Conservation (phyloP, 2,888 invertebrate species). For the Dicranocentrus wangi region DNA sequence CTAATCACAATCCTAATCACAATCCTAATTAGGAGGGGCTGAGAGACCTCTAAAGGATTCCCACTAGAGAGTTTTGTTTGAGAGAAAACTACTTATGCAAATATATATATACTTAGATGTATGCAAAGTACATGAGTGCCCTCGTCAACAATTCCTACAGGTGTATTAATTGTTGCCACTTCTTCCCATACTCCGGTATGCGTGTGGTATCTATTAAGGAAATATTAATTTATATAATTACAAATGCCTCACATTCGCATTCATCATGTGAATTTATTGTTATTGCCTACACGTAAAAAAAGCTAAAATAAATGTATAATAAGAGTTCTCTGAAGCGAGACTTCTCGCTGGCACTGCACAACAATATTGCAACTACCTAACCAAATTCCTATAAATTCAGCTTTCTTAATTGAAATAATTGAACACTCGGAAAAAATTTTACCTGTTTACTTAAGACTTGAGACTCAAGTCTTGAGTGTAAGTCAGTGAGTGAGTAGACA, state of each 20-base stretch:
- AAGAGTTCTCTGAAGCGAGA: conserved; percentile 53
- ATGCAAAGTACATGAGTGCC: background rate
- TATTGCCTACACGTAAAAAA: conserved; percentile 49
- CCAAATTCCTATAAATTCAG: no score
- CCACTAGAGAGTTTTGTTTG: no score
- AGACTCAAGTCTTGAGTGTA: no score
- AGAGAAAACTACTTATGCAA: no score
- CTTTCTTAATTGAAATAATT: no score
- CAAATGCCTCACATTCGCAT: conserved; percentile 61
- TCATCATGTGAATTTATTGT: conserved; percentile 62
- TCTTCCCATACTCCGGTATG: conserved; percentile 1
- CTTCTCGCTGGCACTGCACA: background rate
- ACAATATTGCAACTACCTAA: background rate
- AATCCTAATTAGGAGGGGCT: no score
- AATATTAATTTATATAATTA: conserved; percentile 65
- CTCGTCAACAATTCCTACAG: background rate
- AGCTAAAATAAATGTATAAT: no score
- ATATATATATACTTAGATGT: no score
- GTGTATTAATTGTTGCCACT: background rate
- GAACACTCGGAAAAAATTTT: no score
- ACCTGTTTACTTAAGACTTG: conserved; percentile 14
- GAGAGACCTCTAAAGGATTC: no score
- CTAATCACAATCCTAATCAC: no score
- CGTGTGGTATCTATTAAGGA: conserved; percentile 59
- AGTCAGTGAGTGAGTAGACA: conserved; percentile 8